Base-by-base conservation (phyloP, 2,888 invertebrate genomes). In the Branchellion lobata region DNA sequence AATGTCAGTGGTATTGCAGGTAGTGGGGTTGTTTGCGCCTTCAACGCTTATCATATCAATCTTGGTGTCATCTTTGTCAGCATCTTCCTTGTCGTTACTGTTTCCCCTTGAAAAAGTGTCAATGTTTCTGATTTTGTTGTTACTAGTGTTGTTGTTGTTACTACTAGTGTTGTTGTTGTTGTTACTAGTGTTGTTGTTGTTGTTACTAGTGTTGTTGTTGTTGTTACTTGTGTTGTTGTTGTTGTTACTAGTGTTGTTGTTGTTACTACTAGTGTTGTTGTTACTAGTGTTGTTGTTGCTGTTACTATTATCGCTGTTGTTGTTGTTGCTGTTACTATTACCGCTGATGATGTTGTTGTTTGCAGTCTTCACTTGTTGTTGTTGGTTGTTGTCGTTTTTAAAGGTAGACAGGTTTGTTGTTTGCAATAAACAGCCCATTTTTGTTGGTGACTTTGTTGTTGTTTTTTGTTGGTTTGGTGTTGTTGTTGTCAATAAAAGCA, bases 351-450 rank as follows among this genome's bases (percentile, higher is more conserved):
- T 65, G 65, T 65, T 65, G 65, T 65, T 5, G 69, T 33, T 34
- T 14, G 5, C 11, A 34, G 29, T 5, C 21, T 5, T 14, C 2
- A 29, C 3, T 65, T 69, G 69, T 69, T 69, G 69, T 29, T 24
- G 69, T 69, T 11, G 69, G 11, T 27, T 29, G 69, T 27, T 69
- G 65, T 65, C n/a, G n/a, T 5, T 29, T n/a, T 29, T n/a, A 31
- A 69, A 69, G 3, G 69, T 69, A 27, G 69, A 69, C 29, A 69
- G n/a, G 21, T 14, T 29, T 33, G 69, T 29, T 14, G 33, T 27
- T 69, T 69, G 33, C 69, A 69, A 69, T n/a, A 69, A 69, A 34
- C 69, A 69, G n/a, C 69, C 69, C 69, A 69, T 69, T 31, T 69
- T 69, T 69, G 69, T 69, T 11, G 69, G 69, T 5, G 69, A 69